Evolutionary conservation across 2,797 vertebrate genomes (phyloP).

Genomic region (Chloroceryle inda): DNA sequence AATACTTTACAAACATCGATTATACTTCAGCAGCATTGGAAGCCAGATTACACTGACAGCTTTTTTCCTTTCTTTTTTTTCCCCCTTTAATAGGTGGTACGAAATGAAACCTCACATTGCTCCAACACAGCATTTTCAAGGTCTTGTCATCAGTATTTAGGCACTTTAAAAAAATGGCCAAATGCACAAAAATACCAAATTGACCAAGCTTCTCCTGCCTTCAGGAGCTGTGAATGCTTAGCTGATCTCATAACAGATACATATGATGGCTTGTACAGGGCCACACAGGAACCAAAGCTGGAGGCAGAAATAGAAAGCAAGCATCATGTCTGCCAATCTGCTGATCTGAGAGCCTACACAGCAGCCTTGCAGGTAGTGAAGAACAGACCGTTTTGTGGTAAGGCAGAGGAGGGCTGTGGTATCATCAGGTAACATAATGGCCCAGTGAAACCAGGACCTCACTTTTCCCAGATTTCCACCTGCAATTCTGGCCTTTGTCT

Average conservation of each 20-base stretch:
- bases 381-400: neutral
- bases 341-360: neutral
- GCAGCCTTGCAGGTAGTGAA: neutral
- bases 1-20: slow-evolving; percentile 48
- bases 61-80: neutral
- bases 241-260: neutral
- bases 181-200: neutral
- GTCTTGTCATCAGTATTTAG: neutral
- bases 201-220: neutral
- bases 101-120: neutral
- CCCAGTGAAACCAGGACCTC: neutral
- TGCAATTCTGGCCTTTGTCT: neutral
- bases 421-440: neutral
- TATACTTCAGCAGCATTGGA: slow-evolving; percentile 8
- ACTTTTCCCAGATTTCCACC: neutral
- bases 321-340: neutral
- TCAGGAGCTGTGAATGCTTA: neutral
- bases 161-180: neutral
- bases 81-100: neutral
- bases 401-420: neutral
- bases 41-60: neutral
- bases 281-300: neutral
- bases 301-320: neutral
- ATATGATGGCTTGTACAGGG: neutral
- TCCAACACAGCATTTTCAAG: slow-evolving; percentile 4